Evolutionary conservation across 2,113 vertebrate genomes (phyloP).

Genomic region (Mirza zaza): DNA sequence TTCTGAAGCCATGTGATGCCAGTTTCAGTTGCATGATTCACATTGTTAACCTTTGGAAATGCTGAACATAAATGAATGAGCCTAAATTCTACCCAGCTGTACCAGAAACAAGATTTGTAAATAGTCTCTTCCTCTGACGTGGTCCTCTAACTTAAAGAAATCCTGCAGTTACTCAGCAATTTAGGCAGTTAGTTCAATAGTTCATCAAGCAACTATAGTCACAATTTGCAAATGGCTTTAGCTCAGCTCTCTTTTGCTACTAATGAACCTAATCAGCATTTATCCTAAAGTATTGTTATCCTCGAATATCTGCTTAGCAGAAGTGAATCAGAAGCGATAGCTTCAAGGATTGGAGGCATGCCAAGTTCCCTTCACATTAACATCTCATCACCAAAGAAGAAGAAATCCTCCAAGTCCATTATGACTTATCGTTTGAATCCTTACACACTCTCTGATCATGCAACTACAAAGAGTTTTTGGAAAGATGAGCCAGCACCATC

Average conservation of each 20-base stretch:
- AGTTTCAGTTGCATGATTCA: conserved; percentile 4
- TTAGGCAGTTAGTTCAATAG: conserved; percentile 15
- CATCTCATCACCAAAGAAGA: background rate
- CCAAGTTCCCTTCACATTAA: background rate
- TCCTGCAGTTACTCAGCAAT: background rate
- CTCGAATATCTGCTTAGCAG: conserved; percentile 64
- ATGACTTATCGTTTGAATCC: background rate
- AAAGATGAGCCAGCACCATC: background rate
- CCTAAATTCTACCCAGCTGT: conserved; percentile 48
- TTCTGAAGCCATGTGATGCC: conserved; percentile 59
- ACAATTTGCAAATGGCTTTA: conserved; percentile 36
- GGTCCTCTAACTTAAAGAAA: conserved; percentile 51
- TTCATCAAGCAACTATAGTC: background rate
- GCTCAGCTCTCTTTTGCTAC: conserved; percentile 51
- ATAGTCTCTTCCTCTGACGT: background rate
- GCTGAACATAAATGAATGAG: conserved; percentile 50
- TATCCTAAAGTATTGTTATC: conserved; percentile 57
- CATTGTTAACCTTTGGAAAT: conserved; percentile 68
- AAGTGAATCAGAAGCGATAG: conserved; percentile 67
- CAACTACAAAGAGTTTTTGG: background rate
- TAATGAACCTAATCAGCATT: conserved; percentile 70
- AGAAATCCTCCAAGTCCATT: background rate
- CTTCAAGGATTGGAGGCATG: conserved; percentile 1
- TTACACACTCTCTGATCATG: background rate
- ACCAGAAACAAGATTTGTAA: conserved; percentile 55